phyloP scores from a whole-genome alignment of 2,797 vertebrate species.

The Alectoris magna region DNA sequence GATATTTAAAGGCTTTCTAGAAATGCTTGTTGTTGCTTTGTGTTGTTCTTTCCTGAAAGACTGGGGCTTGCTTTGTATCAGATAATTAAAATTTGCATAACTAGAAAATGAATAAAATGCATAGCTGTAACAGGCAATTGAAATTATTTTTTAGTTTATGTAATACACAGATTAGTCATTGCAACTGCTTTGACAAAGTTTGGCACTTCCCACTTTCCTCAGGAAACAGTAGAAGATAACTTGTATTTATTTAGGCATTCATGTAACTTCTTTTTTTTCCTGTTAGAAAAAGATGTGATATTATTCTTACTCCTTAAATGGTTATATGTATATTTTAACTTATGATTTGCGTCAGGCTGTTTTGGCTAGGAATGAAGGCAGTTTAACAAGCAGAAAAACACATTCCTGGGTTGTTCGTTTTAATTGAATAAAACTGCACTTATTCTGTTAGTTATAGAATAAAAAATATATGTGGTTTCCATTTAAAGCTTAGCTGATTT shows the following conservation, averaged over 20 bases:
- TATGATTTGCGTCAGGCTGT: background rate
- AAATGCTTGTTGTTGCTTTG: conserved; percentile 2
- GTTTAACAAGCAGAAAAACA: background rate
- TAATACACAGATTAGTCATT: background rate
- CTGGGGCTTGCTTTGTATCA: conserved; percentile 18
- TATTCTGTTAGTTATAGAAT: background rate
- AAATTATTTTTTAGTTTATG: background rate
- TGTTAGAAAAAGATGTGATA: background rate
- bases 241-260: background rate
- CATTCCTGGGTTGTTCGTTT: background rate
- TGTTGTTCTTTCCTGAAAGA: conserved; percentile 27
- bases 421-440: background rate
- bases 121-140: background rate
- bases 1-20: conserved; percentile 51
- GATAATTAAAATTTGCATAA: conserved; percentile 17
- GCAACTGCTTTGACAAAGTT: background rate
- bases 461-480: background rate
- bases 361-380: background rate
- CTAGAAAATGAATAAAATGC: conserved; percentile 32
- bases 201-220: background rate
- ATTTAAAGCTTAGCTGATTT: background rate
- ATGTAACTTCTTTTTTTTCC: background rate
- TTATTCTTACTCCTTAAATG: background rate
- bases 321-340: background rate
- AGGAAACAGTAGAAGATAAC: background rate